Evolutionary conservation across 2,113 vertebrate genomes (phyloP).

Genomic region (Indicator maculatus): DNA sequence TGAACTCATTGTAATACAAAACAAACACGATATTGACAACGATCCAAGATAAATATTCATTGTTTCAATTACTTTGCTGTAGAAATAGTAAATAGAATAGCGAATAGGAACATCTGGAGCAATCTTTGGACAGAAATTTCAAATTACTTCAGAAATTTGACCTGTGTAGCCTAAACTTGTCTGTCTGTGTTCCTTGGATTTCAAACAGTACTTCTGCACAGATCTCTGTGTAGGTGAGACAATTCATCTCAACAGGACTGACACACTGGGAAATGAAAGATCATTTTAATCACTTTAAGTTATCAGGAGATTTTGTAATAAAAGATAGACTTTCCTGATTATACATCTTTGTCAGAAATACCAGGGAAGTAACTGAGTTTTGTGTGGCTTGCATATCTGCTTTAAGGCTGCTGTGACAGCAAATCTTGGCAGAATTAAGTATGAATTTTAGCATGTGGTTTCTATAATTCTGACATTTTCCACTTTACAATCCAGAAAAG

Average conservation of each 20-base stretch:
- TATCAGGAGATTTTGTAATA: constrained; percentile 23
- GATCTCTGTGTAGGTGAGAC: constrained; percentile 24
- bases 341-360: constrained; percentile 40
- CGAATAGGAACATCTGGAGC: constrained; percentile 31
- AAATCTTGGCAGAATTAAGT: constrained; percentile 70
- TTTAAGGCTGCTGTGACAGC: constrained; percentile 69
- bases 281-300: constrained; percentile 32
- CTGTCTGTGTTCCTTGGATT: not conserved
- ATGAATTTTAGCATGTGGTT: constrained; percentile 70
- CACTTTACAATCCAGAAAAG: constrained; percentile 71
- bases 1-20: not conserved
- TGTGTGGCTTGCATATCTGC: constrained; percentile 54
- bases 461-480: constrained; percentile 68
- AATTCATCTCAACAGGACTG: not conserved
- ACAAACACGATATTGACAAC: not conserved
- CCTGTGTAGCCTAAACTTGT: not conserved
- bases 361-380: constrained; percentile 46
- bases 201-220: not conserved
- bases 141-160: constrained; percentile 10
- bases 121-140: not conserved
- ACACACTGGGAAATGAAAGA: constrained; percentile 21
- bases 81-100: constrained; percentile 13
- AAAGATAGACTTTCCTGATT: constrained; percentile 34
- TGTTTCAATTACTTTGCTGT: constrained; percentile 4
- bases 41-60: constrained; percentile 6